phyloP scores from a whole-genome alignment of 2,113 vertebrate species.

The Hypomesus transpacificus region DNA sequence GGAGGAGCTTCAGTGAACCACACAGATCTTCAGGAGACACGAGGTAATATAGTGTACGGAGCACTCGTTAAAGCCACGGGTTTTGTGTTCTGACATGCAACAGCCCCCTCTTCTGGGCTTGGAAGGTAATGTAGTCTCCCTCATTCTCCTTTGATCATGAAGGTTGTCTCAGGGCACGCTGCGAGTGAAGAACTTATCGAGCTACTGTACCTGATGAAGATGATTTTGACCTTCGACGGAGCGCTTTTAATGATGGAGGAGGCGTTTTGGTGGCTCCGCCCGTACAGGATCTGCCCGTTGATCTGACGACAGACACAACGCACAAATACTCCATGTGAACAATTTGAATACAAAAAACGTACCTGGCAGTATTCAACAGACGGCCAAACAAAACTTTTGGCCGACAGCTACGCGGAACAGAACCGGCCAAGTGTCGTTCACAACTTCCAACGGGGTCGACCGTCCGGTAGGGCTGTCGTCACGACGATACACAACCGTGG shows the following conservation, averaged over 20 bases:
- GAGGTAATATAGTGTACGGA: too few relatives aligned
- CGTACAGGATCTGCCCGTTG: slow-evolving; percentile 92
- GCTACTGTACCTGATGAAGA: slow-evolving; percentile 85
- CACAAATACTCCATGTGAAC: not conserved
- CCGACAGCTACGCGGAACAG: too few relatives aligned
- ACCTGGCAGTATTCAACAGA: not conserved
- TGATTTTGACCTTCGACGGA: slow-evolving; percentile 90
- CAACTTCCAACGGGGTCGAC: too few relatives aligned
- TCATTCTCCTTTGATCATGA: not conserved
- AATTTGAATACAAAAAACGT: not conserved
- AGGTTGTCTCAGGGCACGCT: not conserved
- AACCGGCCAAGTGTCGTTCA: too few relatives aligned
- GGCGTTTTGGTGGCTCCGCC: slow-evolving; percentile 95
- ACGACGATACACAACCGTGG: not conserved
- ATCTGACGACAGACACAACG: slow-evolving; percentile 69
- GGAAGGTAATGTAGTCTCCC: slow-evolving; percentile 28
- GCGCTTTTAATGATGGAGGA: slow-evolving; percentile 95
- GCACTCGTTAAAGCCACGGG: too few relatives aligned
- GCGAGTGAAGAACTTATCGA: not conserved
- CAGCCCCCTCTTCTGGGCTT: slow-evolving; percentile 54
- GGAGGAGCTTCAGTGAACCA: too few relatives aligned
- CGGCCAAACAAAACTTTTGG: too few relatives aligned
- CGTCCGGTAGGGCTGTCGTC: too few relatives aligned
- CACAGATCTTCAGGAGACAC: too few relatives aligned
- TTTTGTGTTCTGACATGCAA: slow-evolving; percentile 26